Base-by-base conservation (phyloP, 1,140 invertebrate species). In the Bombyx mandarina region DNA sequence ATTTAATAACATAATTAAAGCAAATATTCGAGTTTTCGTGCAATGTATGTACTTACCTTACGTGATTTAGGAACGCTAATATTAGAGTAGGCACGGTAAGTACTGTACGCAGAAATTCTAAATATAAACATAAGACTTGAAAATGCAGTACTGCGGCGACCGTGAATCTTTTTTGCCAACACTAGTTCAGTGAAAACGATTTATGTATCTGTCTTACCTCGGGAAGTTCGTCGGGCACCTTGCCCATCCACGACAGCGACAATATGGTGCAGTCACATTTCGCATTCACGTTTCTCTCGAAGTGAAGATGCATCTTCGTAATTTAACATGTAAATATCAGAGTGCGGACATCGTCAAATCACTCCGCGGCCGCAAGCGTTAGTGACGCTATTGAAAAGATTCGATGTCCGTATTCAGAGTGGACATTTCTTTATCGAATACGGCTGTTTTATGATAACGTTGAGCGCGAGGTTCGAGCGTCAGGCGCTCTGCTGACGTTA, bases 171-270 rank as follows among this genome's bases (percentile, higher is more conserved):
- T 59, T 54, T 45, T 49, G 46, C 47, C 45, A 60, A 52, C 22
- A 26, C 45, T 56, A 56, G 43, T 12, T 53, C 42, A 50, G 42
- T 8, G 50, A 58, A 51, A 51, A 6, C 7, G 8, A 35, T 26
- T 50, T 35, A 50, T n/a, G 22, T 26, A 26, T 58, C 42, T 47
- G 45, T 60, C 90, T 92, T 90, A 96, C 95, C 92, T 97, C 95
- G 43, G 96, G 95, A 68, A 97, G 90, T 76, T 97, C 95, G 82
- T 98, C 97, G 58, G 97, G 97, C 67, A 98, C 96, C 88, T 98
- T 98, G 66, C 97, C 97, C 97, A 98, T 99, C 97, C 97, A 99
- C 72, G 97, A 98, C 73, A 99, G 90, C 65, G 96, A 96, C 63
- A 98, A 89, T 75, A 99, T 97, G 69, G 95, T 95, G 88, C 96